Percentiles rank a stretch among this genome's conserved stretches.
Evolutionary conservation across 2,113 vertebrate species (phyloP).

Genomic region (Charina bottae): DNA sequence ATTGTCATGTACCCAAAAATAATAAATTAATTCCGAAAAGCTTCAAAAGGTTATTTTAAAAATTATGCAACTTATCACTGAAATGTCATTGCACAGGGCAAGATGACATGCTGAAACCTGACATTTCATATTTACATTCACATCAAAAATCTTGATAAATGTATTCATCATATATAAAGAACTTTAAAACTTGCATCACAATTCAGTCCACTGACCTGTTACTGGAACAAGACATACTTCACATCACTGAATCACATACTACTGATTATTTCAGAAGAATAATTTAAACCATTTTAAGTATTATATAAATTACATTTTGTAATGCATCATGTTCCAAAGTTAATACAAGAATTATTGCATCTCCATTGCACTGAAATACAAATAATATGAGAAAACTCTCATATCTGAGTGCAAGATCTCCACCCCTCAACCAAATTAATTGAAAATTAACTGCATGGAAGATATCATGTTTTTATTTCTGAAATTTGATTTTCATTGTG

Average conservation of each 20-base stretch:
- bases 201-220: neutral
- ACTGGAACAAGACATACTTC: neutral
- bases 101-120: neutral
- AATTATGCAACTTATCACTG: neutral
- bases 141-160: neutral
- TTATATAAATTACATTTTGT: neutral
- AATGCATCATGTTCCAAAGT: neutral
- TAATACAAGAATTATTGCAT: conserved; percentile 1
- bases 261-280: neutral
- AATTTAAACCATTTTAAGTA: neutral
- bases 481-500: neutral
- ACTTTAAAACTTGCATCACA: neutral
- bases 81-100: neutral
- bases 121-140: neutral
- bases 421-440: conserved; percentile 2
- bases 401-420: neutral
- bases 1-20: conserved; percentile 1
- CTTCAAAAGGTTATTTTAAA: conserved; percentile 3
- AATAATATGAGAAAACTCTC: conserved; percentile 7
- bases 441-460: conserved; percentile 3
- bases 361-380: neutral
- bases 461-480: neutral
- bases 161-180: neutral
- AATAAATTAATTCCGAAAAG: conserved; percentile 19
- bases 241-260: neutral